Evolutionary conservation across 2,797 vertebrate species (phyloP), one percentile per base, ranked within the genome.

Genomic region (Cossypha niveicapilla): DNA sequence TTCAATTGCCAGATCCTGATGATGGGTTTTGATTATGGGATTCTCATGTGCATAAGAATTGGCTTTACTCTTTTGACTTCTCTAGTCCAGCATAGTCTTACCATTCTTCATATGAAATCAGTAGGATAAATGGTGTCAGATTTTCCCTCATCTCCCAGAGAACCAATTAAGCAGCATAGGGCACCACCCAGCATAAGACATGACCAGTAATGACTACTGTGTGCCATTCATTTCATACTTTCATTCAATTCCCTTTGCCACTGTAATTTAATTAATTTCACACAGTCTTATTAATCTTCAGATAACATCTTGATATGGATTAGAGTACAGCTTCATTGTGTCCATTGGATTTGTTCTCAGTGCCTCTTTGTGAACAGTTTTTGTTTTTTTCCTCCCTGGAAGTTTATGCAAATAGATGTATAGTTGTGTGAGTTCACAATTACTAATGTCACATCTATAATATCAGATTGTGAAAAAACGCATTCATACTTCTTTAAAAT

Each of bases 201-300:
- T 6, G 11, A 23, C 50, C 84, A 66, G 56, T 62, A 93, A 94
- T 62, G 51, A 86, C 63, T 88, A 22, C 28, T 68, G 65, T 4
- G 6, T 35, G 42, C 57, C 24, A 25, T 21, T 19, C 11, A 45
- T 77, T 90, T 93, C 39, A 21, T 62, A 28, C 17, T 81, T 88
- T 22, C 44, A 58, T 67, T 79, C 96, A 92, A 95, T 93, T 90
- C 57, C 90, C 74, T 76, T 91, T 92, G 41, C 75, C 85, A 66
- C 14, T 60, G 28, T 75, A 79, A 90, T 88, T 91, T 95, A 82
- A 91, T 94, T 95, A 93, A 94, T 96, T 96, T 92, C 54, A 74
- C 32, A 68, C 6, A 0, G 1, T 86, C 70, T 70, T 95, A 91
- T 86, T 94, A 95, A 86, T 95, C 88, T 96, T 86, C 53, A 62